Evolutionary conservation across 2,888 invertebrate species (phyloP).

Genomic region (Bhutanitis thaidina): DNA sequence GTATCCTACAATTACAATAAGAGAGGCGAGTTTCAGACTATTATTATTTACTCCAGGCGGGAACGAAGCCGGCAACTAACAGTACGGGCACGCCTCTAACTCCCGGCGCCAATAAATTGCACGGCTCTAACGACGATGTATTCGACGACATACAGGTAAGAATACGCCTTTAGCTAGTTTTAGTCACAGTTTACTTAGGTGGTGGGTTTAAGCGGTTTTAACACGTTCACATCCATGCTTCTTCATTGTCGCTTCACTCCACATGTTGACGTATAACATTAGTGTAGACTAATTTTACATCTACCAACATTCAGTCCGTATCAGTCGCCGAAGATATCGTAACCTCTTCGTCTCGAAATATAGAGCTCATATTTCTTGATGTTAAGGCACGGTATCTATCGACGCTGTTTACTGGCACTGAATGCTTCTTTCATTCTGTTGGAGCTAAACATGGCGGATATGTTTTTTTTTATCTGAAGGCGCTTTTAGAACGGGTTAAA

Average conservation of each 20-base stretch:
- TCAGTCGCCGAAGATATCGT: slow-evolving; percentile 39
- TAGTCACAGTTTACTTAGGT: slow-evolving; percentile 47
- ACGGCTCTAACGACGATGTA: slow-evolving; percentile 71
- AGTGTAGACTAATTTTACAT: slow-evolving; percentile 20
- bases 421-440: slow-evolving; percentile 36
- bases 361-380: slow-evolving; percentile 73
- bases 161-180: slow-evolving; percentile 24
- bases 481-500: slow-evolving; percentile 12
- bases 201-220: slow-evolving; percentile 59
- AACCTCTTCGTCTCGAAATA: slow-evolving; percentile 57
- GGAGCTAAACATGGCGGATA: slow-evolving; percentile 36
- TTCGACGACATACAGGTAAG: slow-evolving; percentile 73
- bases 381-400: slow-evolving; percentile 46
- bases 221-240: slow-evolving; percentile 76
- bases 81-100: slow-evolving; percentile 70
- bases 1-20: background rate
- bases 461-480: slow-evolving; percentile 28
- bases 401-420: slow-evolving; percentile 24
- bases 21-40: slow-evolving; percentile 8
- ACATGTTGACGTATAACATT: slow-evolving; percentile 33
- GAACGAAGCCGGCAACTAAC: slow-evolving; percentile 64
- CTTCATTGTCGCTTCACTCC: slow-evolving; percentile 49
- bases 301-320: slow-evolving; percentile 38
- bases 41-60: slow-evolving; percentile 47
- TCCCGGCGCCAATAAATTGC: slow-evolving; percentile 59